These are phyloP conservation scores for Himalopsyche anomala DNA, from an alignment of 2,888 invertebrate species.

Conservation along the genomic window DNA sequence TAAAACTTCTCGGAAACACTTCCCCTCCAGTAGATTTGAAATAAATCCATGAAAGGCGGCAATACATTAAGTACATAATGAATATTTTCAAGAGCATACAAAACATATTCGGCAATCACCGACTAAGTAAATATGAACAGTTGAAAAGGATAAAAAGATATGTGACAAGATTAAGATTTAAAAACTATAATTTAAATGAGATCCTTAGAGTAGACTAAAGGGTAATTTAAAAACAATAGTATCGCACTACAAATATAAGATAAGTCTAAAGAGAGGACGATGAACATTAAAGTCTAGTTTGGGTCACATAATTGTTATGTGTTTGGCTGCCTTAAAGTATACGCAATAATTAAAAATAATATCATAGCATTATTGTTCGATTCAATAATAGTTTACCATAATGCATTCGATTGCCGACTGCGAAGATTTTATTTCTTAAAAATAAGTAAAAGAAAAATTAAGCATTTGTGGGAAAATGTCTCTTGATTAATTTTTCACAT, in stretches of 20 bases:
- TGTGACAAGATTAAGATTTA: conserved; percentile 21
- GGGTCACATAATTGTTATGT: conserved; percentile 18
- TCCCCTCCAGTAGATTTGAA: not conserved
- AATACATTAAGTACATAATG: not conserved
- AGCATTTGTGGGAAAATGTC: no score
- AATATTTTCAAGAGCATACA: conserved; percentile 1
- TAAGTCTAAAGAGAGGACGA: conserved; percentile 41
- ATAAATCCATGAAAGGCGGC: no score
- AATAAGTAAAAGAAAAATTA: no score
- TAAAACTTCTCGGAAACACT: not conserved
- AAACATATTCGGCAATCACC: not conserved
- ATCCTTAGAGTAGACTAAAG: conserved; percentile 42
- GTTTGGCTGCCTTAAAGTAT: conserved; percentile 40
- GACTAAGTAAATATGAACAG: conserved; percentile 13
- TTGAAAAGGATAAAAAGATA: conserved; percentile 6
- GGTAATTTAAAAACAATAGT: conserved; percentile 35
- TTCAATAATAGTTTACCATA: conserved; percentile 22
- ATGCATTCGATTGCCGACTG: not conserved
- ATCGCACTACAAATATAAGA: conserved; percentile 22
- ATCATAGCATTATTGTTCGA: conserved; percentile 33
- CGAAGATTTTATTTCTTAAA: not conserved
- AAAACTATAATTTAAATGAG: conserved; percentile 40
- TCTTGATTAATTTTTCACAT: no score
- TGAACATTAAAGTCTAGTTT: conserved; percentile 24
- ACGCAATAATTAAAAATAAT: conserved; percentile 25